Evolutionary conservation across 2,113 vertebrate genomes (phyloP).

Genomic region (Mungos mungo): DNA sequence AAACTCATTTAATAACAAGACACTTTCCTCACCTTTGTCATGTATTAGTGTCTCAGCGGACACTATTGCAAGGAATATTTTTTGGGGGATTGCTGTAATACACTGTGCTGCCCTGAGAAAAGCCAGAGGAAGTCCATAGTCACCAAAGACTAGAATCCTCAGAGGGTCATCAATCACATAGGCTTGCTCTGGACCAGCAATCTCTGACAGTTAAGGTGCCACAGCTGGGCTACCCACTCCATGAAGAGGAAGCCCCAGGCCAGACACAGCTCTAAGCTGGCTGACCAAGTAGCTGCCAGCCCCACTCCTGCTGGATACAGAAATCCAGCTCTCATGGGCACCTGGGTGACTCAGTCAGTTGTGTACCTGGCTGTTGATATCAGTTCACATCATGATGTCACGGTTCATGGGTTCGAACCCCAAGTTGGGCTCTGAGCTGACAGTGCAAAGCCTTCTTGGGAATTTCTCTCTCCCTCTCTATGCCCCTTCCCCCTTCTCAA

Average conservation of each 20-base stretch:
- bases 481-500: too few relatives aligned
- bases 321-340: not conserved
- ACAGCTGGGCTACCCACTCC: not conserved
- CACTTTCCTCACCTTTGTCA: not conserved
- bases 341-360: too few relatives aligned
- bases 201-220: not conserved
- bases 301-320: too few relatives aligned
- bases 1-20: not conserved
- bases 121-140: not conserved
- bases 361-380: too few relatives aligned
- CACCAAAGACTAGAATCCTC: not conserved
- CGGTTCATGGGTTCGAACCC: too few relatives aligned
- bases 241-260: not conserved
- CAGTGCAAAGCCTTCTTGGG: too few relatives aligned
- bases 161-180: not conserved
- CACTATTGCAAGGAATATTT: not conserved
- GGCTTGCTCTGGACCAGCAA: not conserved
- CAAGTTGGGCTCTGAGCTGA: too few relatives aligned
- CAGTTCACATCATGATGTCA: too few relatives aligned
- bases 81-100: not conserved
- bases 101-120: not conserved
- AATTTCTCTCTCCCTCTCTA: too few relatives aligned
- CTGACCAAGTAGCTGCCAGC: not conserved
- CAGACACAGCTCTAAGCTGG: not conserved
- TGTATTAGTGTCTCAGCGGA: not conserved